Evolutionary conservation across 2,113 vertebrate species (phyloP).

Genomic region (Podarcis raffonei): DNA sequence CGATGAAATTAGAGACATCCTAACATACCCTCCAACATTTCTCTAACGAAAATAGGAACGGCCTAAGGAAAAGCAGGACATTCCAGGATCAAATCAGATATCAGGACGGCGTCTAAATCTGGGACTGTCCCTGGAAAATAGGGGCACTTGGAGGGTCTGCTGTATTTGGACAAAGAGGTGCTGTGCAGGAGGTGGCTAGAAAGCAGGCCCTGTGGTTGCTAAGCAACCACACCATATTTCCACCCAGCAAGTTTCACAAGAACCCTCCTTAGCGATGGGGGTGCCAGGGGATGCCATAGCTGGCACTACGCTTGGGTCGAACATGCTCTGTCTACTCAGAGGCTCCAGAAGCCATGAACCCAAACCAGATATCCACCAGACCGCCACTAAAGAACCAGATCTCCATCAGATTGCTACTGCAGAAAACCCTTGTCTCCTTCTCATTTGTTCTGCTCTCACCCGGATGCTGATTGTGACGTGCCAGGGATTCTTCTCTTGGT

Average conservation of each 20-base stretch:
- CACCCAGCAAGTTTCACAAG: not conserved
- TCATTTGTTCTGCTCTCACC: conserved; percentile 54
- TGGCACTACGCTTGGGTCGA: not conserved
- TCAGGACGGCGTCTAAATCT: too few species aligned
- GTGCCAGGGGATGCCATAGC: not conserved
- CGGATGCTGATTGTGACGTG: conserved; percentile 70
- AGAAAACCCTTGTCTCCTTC: not conserved
- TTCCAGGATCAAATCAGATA: too few species aligned
- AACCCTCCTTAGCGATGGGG: too few species aligned
- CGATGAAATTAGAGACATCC: too few species aligned
- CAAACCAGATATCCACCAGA: not conserved
- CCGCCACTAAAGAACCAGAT: not conserved
- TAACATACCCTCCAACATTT: too few species aligned
- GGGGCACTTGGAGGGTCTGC: too few species aligned
- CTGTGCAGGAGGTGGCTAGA: not conserved
- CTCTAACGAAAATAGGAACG: too few species aligned
- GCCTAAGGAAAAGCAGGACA: too few species aligned
- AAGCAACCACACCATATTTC: not conserved
- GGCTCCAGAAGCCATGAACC: not conserved
- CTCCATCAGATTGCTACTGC: too few species aligned
- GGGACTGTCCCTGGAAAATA: too few species aligned
- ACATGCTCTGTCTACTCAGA: not conserved
- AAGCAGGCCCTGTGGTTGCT: not conserved
- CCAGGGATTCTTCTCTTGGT: conserved; percentile 74
- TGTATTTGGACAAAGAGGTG: not conserved